Evolutionary conservation across 2,797 vertebrate genomes (phyloP), one percentile per base, ranked within the genome.

Genomic region (Tauraco hartlaubi): DNA sequence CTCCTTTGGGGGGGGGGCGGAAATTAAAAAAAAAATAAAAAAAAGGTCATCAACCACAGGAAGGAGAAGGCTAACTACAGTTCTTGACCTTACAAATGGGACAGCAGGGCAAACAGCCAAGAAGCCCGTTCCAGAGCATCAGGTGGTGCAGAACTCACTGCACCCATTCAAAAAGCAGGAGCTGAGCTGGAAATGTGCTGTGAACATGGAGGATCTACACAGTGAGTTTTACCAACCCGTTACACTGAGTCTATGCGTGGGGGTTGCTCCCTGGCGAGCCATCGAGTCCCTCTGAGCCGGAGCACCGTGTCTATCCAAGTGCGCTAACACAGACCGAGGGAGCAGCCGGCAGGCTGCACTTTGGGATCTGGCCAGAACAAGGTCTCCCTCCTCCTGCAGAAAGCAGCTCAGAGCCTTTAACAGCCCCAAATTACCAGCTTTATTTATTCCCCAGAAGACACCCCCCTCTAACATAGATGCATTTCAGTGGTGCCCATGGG

Each of bases 211-310:
- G 54, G 39, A 61, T 9, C 41, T 14, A 2, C 26, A 26, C 3
- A 13, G 16, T 2, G 58, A 3, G 17, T 84, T 52, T 46, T 41
- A 35, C 25, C 74, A 74, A 8, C 49, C 4, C 9, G 1, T 21
- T 29, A 35, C 49, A 33, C 13, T 1, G 15, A 31, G 10, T 1
- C 2, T 0, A 0, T 4, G 13, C 37, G 4, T 1, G 1, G 28
- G 51, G 76, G 17, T 11, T 2, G 1, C 54, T 90, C 55, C 9
- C 15, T 15, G 55, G 15, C 0, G 5, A 82, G 55, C 41, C 22
- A 21, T 3, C 1, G 7, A 52, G 66, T 31, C 43, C 56, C 41
- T 22, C 0, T 0, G 85, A 61, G n/a, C 69, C 2, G 1, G 15
- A 56, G 58, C 29, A 11, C n/a, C 2, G 3, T 2, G 3, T n/a